Conservation (phyloP, 1,140 invertebrate genomes). For the Danaus plexippus region DNA sequence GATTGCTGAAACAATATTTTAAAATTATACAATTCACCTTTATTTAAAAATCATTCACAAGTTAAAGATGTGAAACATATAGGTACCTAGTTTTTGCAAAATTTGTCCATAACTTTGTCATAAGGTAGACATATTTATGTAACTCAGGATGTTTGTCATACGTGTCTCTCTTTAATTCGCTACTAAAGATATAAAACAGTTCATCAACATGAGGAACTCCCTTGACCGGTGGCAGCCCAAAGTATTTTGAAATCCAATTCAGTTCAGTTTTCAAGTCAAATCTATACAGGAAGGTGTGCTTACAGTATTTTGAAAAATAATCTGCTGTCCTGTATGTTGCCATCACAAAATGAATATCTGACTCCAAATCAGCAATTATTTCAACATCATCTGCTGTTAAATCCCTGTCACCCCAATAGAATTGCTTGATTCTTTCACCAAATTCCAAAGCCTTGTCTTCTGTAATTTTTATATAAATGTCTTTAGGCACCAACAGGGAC, state of each 20-base stretch:
- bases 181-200: slow-evolving; percentile 75
- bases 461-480: slow-evolving; percentile 34
- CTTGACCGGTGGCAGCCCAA: slow-evolving; percentile 32
- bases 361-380: slow-evolving; percentile 17
- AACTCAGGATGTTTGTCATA: slow-evolving; percentile 45
- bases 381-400: slow-evolving; percentile 24
- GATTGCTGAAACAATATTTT: slow-evolving; percentile 13
- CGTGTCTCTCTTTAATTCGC: slow-evolving; percentile 46
- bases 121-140: slow-evolving; percentile 36
- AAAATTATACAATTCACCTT: too few relatives aligned
- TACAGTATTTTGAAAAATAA: slow-evolving; percentile 26
- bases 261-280: slow-evolving; percentile 65
- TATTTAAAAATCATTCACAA: too few relatives aligned
- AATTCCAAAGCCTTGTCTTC: slow-evolving; percentile 42
- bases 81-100: slow-evolving; percentile 79
- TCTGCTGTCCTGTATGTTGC: slow-evolving; percentile 57
- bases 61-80: background rate
- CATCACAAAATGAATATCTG: slow-evolving; percentile 28
- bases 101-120: slow-evolving; percentile 79
- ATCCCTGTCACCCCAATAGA: slow-evolving; percentile 62
- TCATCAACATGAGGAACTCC: slow-evolving; percentile 77
- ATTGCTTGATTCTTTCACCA: slow-evolving; percentile 54
- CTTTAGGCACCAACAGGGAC: slow-evolving; percentile 50
- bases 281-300: slow-evolving; percentile 66
- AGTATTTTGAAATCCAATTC: slow-evolving; percentile 44